Evolutionary conservation across 2,113 vertebrate genomes (phyloP), one percentile per base, ranked within the genome.

Genomic region (Ctenodactylus gundi): DNA sequence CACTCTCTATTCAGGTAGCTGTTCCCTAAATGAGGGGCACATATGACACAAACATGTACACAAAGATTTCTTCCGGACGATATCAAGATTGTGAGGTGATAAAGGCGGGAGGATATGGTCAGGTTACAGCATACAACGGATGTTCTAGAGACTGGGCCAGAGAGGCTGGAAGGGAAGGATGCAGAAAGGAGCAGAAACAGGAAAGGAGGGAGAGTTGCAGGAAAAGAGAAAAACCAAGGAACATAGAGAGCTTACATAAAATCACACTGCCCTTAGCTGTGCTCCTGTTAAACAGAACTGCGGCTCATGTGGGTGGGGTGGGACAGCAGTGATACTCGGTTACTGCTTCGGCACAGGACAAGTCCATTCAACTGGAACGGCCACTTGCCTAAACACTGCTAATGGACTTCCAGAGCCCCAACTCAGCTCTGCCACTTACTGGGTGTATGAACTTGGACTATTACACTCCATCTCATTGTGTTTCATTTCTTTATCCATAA

Each of bases 191-290:
- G 46, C 27, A 49, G 36, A 49, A 39, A 65, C 31, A 80, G 57
- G 10, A 49, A 72, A 15, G 21, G 44, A 72, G 17, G 29, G 12
- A 7, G 10, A 15, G n/a, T 44, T 41, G 7, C 34, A 27, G 41
- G 53, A 36, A 88, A 39, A 46, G 58, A 68, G 36, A 55, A 76
- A 31, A 17, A 41, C n/a, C 14, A 25, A 4, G 25, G 53, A 49
- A 39, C 21, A 14, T 44, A 6, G n/a, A 84, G 10, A 41, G 25
- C 49, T 23, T 3, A 90, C 73, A 77, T 18, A 6, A 36, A 53
- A 3, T 2, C 23, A 20, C 0, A 0, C 29, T 13, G 17, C 67
- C 25, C 17, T 31, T 12, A 27, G 14, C 8, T 1, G 14, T 49
- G 68, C 55, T 62, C 44, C 70, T 51, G 20, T 62, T 39, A 1